A percentile compares a stretch with the other conserved stretches of the same genome.
Evolutionary conservation across 2,797 vertebrate genomes (phyloP).

Genomic region (Poecilia gillii): DNA sequence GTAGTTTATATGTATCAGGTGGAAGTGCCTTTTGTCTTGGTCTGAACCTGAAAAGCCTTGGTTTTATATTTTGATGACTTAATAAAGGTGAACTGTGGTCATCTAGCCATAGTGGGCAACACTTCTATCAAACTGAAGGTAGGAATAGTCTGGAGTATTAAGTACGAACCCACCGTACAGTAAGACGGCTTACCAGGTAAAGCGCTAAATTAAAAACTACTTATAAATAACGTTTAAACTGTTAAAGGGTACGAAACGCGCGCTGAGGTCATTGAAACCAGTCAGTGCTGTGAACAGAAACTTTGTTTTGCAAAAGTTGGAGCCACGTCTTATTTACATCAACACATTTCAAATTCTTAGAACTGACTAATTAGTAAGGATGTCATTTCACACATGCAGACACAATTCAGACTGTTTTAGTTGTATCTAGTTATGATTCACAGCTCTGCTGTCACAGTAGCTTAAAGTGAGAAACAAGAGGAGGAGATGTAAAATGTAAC

Average conservation of each 20-base stretch:
- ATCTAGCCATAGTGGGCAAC: background rate
- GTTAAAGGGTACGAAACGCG: background rate
- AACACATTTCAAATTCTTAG: slow-evolving; percentile 19
- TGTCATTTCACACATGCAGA: slow-evolving; percentile 1
- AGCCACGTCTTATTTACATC: slow-evolving; percentile 9
- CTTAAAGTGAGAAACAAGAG: slow-evolving; percentile 14
- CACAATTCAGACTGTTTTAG: background rate
- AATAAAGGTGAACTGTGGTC: background rate
- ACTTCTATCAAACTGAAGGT: background rate
- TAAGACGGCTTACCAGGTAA: background rate
- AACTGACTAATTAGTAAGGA: slow-evolving; percentile 12
- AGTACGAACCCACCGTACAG: background rate
- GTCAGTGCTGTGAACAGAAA: background rate
- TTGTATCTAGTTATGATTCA: slow-evolving; percentile 12
- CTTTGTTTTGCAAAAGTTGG: background rate
- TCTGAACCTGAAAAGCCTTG: background rate
- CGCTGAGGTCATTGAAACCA: background rate
- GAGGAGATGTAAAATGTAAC: slow-evolving; percentile 27
- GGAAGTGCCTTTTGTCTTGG: background rate
- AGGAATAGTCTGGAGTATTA: background rate
- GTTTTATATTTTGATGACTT: background rate
- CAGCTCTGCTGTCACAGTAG: slow-evolving; percentile 13
- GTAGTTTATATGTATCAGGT: background rate
- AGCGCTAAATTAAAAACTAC: background rate
- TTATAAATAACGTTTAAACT: background rate